Evolutionary conservation across 2,888 invertebrate genomes (phyloP), one percentile per base, ranked within the genome.

Genomic region (Cartodere bifasciata): DNA sequence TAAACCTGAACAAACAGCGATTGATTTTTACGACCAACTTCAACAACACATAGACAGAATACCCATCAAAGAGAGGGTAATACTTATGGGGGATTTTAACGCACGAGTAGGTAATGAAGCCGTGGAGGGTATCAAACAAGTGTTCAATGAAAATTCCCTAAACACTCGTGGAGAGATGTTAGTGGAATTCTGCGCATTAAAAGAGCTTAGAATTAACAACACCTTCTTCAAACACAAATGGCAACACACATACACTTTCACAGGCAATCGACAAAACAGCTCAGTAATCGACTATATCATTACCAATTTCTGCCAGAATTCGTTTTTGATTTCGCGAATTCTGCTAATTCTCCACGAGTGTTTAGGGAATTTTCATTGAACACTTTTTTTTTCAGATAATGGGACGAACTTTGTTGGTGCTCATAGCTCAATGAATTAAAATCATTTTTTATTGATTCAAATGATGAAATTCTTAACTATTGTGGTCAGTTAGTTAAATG

Each of bases 181-280:
- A 7, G 23, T 26, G n/a, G 31, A 32, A 12, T 34, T 36, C 12
- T 41, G 35, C 31, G 31, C 35, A 13, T 16, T 26, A 10, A 39
- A 39, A 16, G 22, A 32, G 16, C 21, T 37, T 7, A 26, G 37
- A 35, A 36, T 39, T 11, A 40, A 40, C 16, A 40, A 40, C 27
- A 41, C 35, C n/a, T 41, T 31, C 29, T 41, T 31, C 26, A 24
- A 36, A 11, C 37, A 41, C 16, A 30, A 35, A 23, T 13, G 9
- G 9, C 27, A 37, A 24, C 24, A 39, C 27, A 39, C 39, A 31
- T 37, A 34, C 25, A 39, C 37, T 4, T 41, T 31, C n/a, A 7
- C 12, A 9, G 30, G 39, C 13, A 30, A 29, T 14, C 22, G 33
- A 29, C 32, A 31, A 4, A 23, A 31, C n/a, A 29, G 32, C 34